Conservation (phyloP, 1,140 invertebrate species). For the Notospermus geniculatus region DNA sequence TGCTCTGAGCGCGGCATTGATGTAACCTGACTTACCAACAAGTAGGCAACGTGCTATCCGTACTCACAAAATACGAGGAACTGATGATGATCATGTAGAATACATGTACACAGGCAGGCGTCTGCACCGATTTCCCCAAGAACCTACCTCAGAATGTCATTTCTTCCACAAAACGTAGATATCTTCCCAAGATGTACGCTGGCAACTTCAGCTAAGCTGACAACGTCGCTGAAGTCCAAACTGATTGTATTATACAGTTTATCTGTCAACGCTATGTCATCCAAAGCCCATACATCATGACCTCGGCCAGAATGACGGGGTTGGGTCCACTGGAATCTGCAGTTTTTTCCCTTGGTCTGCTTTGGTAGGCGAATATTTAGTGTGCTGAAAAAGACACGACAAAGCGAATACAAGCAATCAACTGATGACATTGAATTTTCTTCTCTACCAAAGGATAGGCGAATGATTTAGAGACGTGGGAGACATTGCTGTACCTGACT, state of each 20-base stretch:
- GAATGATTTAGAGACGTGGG: no score
- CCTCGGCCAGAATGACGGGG: slow-evolving; percentile 52
- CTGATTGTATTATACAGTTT: slow-evolving; percentile 50
- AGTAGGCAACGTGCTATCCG: no score
- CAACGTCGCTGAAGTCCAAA: slow-evolving; percentile 47
- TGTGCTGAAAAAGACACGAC: slow-evolving; percentile 33
- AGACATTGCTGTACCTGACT: no score
- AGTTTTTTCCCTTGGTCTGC: slow-evolving; percentile 34
- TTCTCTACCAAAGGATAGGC: no score
- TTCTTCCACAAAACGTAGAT: slow-evolving; percentile 42
- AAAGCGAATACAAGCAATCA: not conserved
- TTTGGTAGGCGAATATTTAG: slow-evolving; percentile 46
- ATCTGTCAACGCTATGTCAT: slow-evolving; percentile 52
- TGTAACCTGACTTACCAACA: no score
- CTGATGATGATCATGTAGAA: no score
- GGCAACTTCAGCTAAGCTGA: slow-evolving; percentile 30
- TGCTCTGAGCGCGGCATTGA: no score
- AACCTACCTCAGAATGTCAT: no score
- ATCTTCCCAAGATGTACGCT: slow-evolving; percentile 46
- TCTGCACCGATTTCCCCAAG: no score
- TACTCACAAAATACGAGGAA: no score
- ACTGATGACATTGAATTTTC: not conserved
- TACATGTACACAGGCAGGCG: no score
- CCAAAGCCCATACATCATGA: slow-evolving; percentile 58
- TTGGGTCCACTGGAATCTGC: slow-evolving; percentile 57